Conservation (phyloP, 2,113 vertebrate genomes). For the Semnornis frantzii region DNA sequence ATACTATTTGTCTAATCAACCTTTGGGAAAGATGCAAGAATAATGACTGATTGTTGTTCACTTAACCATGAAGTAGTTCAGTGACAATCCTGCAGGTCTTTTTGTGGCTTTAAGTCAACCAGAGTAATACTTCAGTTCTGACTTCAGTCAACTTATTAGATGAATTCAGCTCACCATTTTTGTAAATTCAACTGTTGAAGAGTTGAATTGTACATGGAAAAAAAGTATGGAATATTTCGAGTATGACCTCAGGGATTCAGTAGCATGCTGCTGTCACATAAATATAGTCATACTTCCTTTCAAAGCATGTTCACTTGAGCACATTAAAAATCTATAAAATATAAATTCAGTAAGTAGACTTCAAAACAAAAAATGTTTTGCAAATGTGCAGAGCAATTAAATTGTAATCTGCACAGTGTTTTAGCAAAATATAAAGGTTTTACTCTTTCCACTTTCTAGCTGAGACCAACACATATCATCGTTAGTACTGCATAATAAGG, state of each 20-base stretch:
- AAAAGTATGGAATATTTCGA: neutral
- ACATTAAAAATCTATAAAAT: neutral
- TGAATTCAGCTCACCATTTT: neutral
- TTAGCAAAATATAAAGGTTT: neutral
- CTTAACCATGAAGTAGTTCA: neutral
- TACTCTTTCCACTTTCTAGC: neutral
- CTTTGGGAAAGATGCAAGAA: neutral
- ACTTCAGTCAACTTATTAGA: neutral
- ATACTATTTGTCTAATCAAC: neutral
- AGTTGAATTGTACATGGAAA: neutral
- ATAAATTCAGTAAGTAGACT: neutral
- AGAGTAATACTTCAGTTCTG: neutral
- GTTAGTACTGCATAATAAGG: neutral
- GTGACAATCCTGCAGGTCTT: neutral
- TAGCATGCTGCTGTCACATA: neutral
- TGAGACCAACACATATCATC: neutral
- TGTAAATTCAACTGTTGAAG: neutral
- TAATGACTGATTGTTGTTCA: neutral
- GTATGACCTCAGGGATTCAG: neutral
- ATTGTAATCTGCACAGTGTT: neutral
- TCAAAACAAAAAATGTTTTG: neutral
- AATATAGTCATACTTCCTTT: neutral
- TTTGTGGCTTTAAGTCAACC: neutral
- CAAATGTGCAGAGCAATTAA: neutral
- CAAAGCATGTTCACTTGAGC: neutral